Percentiles rank a stretch among this genome's conserved stretches.
These are phyloP conservation scores for Dynastes grantii DNA, from an alignment of 2,888 invertebrate genomes.

Conservation along the genomic window DNA sequence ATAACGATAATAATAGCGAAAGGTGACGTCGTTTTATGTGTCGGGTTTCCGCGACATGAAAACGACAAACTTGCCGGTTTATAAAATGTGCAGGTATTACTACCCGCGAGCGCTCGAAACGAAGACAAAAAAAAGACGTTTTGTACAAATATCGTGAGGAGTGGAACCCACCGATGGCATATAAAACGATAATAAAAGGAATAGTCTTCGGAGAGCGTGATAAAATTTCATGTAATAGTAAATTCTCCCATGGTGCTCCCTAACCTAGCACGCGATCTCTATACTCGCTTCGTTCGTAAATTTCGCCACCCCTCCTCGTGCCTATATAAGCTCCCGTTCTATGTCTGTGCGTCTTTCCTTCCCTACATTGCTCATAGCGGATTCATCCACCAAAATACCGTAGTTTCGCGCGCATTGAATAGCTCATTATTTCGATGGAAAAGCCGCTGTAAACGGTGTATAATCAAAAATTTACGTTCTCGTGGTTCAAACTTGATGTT, in stretches of 20 bases:
- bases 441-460: slow-evolving; percentile 24
- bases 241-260: slow-evolving; percentile 35
- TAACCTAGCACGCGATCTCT: slow-evolving; percentile 35
- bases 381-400: slow-evolving; percentile 14
- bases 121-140: slow-evolving; percentile 29
- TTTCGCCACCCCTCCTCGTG: slow-evolving; percentile 13
- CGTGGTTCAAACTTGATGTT: slow-evolving; percentile 14
- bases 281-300: slow-evolving; percentile 13
- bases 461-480: slow-evolving; percentile 32
- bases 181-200: slow-evolving; percentile 42
- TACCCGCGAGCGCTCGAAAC: neutral
- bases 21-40: neutral
- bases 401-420: slow-evolving; percentile 35
- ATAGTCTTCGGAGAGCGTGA: slow-evolving; percentile 42
- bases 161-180: slow-evolving; percentile 38
- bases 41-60: neutral
- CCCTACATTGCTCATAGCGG: slow-evolving; percentile 24
- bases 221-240: slow-evolving; percentile 43
- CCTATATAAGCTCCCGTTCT: slow-evolving; percentile 1
- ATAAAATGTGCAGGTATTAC: slow-evolving; percentile 6
- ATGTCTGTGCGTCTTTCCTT: neutral
- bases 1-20: neutral
- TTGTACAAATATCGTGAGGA: slow-evolving; percentile 36
- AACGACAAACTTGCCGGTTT: neutral
- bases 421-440: slow-evolving; percentile 35